Conservation (phyloP, 2,797 vertebrate genomes). For the Platyrinchus mystaceus region DNA sequence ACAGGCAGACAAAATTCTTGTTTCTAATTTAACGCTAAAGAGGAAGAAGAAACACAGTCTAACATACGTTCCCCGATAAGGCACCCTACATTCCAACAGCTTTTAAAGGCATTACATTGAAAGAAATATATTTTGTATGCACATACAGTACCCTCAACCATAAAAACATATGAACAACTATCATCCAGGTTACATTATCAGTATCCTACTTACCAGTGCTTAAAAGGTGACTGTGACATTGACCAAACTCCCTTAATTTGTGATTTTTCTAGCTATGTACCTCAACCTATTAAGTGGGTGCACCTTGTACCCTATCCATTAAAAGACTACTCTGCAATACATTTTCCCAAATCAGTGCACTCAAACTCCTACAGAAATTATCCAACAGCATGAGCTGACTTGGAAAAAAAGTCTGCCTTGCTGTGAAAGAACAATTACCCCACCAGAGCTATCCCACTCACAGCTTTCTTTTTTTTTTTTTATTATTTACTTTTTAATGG, state of each 20-base stretch:
- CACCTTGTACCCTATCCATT: conserved; percentile 48
- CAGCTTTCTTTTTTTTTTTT: background rate
- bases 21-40: background rate
- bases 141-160: background rate
- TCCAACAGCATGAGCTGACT: conserved; percentile 63
- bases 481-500: conserved; percentile 62
- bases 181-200: background rate
- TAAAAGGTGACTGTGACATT: conserved; percentile 18
- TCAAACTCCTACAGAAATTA: conserved; percentile 69
- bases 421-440: conserved; percentile 61
- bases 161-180: background rate
- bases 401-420: conserved; percentile 57
- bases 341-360: conserved; percentile 60
- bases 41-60: background rate
- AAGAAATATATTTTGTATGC: background rate
- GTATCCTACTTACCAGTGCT: background rate
- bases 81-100: background rate
- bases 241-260: conserved; percentile 41
- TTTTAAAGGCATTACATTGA: background rate
- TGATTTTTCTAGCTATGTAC: conserved; percentile 48
- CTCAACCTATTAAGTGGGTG: background rate
- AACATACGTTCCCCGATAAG: background rate
- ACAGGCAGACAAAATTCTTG: background rate
- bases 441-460: conserved; percentile 63
- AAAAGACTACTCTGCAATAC: conserved; percentile 52